Evolutionary conservation across 2,888 invertebrate species (phyloP).

Genomic region (Drosophila borborema): DNA sequence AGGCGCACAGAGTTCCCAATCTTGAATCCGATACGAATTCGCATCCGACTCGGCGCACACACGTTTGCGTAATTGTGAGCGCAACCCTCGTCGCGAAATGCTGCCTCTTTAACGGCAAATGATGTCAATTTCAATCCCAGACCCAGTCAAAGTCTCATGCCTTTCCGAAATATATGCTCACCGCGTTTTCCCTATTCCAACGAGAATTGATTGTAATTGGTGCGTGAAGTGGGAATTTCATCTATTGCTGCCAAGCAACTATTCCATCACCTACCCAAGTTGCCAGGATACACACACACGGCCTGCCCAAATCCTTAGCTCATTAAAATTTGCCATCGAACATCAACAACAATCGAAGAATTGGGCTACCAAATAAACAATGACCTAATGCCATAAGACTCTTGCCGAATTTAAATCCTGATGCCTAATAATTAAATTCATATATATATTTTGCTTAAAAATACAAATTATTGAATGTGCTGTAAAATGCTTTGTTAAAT

Average conservation of each 20-base stretch:
- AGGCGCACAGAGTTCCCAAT: slow-evolving; percentile 5
- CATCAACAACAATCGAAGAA: slow-evolving; percentile 39
- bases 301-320: slow-evolving; percentile 9
- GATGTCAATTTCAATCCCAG: slow-evolving; percentile 69
- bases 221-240: slow-evolving; percentile 73
- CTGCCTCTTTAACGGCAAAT: slow-evolving; percentile 71
- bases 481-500: too few species aligned
- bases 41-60: slow-evolving; percentile 67
- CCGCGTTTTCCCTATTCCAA: slow-evolving; percentile 49
- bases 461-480: too few species aligned
- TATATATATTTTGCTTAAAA: not conserved
- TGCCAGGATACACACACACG: slow-evolving; percentile 6
- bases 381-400: not conserved
- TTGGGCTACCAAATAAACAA: slow-evolving; percentile 4
- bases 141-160: not conserved
- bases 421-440: not conserved
- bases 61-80: slow-evolving; percentile 61
- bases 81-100: slow-evolving; percentile 61
- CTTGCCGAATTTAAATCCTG: not conserved
- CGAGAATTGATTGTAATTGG: slow-evolving; percentile 76
- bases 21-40: slow-evolving; percentile 48
- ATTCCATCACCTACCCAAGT: slow-evolving; percentile 24
- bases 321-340: slow-evolving; percentile 61
- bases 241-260: slow-evolving; percentile 63
- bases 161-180: slow-evolving; percentile 7